Evolutionary conservation across 2,888 invertebrate species (phyloP), one percentile per base, ranked within the genome.

Genomic region (Mesorhabditis sp.): DNA sequence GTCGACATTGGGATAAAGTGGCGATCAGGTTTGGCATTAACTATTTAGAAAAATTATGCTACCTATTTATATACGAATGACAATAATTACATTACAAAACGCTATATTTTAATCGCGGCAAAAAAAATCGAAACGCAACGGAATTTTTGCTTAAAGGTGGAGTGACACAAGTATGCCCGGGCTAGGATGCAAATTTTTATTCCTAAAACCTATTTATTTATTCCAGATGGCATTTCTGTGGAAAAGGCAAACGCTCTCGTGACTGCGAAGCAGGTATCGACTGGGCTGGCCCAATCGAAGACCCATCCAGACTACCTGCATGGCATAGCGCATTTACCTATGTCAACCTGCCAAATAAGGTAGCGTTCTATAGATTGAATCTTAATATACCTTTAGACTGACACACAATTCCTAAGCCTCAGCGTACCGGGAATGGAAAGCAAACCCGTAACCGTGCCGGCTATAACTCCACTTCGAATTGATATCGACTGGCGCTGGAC

Each of bases 401-500:
- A 50, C 7, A 50, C 10, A 3, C 70, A 70, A 45, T 70, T 58
- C 43, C 43, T 77, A 13, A 72, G 74, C 5, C 62, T 77, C 6
- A 72, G 72, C 10, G 67, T 77, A 62, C 70, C 69, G 62, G 77
- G 77, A 3, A 76, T 73, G 67, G 77, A 76, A 64, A 70, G 66
- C 43, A 63, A 71, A 41, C 67, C 73, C 45, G 70, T 71, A 7
- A 45, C 62, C 43, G 66, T 76, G 42, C 70, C 72, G 67, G 69
- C 75, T 4, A 72, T 79, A n/a, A 66, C 77, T 10, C 79, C 79
- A 5, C 67, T 79, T 50, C 77, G 77, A 68, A 78, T 79, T 13
- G 79, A 79, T 66, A 74, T 78, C 3, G 79, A 79, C 64, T 79
- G 79, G 79, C 71, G 71, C 62, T 79, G 79, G 79, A 75, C 74